Percentiles rank a stretch among this genome's conserved stretches.
Evolutionary conservation across 2,888 invertebrate species (phyloP).

Genomic region (Stenichneumon culpator): DNA sequence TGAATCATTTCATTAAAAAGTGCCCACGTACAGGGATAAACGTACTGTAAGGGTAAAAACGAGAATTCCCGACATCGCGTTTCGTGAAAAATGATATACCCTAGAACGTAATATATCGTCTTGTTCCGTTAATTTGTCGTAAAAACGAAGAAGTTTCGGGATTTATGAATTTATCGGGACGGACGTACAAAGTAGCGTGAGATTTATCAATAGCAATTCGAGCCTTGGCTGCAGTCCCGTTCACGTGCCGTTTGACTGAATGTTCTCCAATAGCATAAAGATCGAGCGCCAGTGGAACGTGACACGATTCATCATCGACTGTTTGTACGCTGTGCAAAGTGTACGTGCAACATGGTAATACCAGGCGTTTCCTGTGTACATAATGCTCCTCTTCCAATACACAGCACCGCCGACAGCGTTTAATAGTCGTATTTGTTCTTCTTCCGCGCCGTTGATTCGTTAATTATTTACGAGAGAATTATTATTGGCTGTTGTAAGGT

Average conservation of each 20-base stretch:
- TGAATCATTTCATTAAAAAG: neutral
- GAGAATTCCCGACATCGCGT: neutral
- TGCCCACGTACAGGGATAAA: neutral
- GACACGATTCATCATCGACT: constrained; percentile 41
- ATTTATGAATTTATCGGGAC: constrained; percentile 39
- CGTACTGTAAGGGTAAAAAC: neutral
- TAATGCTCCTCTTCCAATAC: neutral
- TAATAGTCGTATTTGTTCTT: neutral
- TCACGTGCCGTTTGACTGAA: constrained; percentile 28
- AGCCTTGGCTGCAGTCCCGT: constrained; percentile 17
- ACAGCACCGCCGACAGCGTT: neutral
- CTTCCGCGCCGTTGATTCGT: neutral
- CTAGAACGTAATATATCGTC: neutral
- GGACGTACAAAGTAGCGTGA: constrained; percentile 21
- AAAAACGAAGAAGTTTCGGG: neutral
- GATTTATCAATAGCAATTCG: constrained; percentile 51
- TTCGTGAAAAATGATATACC: neutral
- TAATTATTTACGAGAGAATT: constrained; percentile 42
- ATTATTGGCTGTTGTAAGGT: constrained; percentile 32
- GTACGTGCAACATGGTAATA: constrained; percentile 26
- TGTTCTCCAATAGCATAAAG: constrained; percentile 32
- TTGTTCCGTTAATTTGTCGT: constrained; percentile 9
- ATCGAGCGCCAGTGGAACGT: constrained; percentile 23
- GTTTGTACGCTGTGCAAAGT: constrained; percentile 6
- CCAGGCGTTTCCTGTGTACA: neutral